phyloP scores from a whole-genome alignment of 92 coral and sea anemone species.

The Heteractis magnifica region DNA sequence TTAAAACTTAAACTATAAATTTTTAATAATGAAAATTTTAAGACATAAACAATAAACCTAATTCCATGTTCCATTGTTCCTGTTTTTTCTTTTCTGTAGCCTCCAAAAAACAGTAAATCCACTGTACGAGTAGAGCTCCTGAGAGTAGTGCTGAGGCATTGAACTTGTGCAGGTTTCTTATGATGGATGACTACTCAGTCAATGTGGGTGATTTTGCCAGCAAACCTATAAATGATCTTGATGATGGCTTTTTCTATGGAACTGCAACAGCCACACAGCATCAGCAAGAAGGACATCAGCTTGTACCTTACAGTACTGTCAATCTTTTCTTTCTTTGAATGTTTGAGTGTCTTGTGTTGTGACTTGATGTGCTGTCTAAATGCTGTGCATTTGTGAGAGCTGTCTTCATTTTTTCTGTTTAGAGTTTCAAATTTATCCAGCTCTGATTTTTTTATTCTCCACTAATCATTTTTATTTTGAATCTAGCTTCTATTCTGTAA shows the following conservation, averaged over 20 bases:
- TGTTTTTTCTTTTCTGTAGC: slow-evolving; percentile 81
- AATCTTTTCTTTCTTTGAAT: slow-evolving; percentile 11
- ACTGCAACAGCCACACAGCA: slow-evolving; percentile 75
- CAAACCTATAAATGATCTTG: slow-evolving; percentile 73
- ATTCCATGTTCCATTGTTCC: slow-evolving; percentile 46
- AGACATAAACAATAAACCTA: slow-evolving; percentile 68
- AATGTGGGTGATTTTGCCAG: slow-evolving; percentile 71
- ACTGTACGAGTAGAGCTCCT: slow-evolving; percentile 32
- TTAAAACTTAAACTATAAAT: slow-evolving; percentile 46
- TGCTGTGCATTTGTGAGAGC: neutral
- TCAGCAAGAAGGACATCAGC: slow-evolving; percentile 75
- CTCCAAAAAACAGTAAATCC: slow-evolving; percentile 58
- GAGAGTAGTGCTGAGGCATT: neutral
- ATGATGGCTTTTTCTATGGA: slow-evolving; percentile 86
- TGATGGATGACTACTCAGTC: slow-evolving; percentile 71
- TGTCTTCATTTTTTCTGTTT: neutral
- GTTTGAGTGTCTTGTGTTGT: slow-evolving; percentile 7
- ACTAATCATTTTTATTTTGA: neutral
- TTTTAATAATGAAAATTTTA: slow-evolving; percentile 54
- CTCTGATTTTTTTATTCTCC: neutral
- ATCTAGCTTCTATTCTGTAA: neutral
- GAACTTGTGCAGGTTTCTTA: slow-evolving; percentile 24
- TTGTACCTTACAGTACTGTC: slow-evolving; percentile 82
- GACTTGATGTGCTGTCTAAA: neutral
- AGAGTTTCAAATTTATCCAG: neutral